Evolutionary conservation across 2,797 vertebrate species (phyloP).

Genomic region (Tauraco hartlaubi): DNA sequence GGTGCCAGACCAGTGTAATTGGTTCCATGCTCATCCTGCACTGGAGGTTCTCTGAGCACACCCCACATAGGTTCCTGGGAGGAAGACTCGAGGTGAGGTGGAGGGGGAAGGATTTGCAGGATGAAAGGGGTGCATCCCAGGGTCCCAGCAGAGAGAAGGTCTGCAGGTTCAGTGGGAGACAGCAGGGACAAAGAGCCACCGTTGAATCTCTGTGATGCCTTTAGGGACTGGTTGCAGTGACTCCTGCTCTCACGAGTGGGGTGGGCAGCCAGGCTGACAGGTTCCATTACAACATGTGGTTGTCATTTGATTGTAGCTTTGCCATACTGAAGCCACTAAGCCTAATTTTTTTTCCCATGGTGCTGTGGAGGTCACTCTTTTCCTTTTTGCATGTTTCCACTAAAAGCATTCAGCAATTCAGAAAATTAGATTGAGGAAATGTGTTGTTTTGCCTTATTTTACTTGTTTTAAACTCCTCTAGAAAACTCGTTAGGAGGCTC

Average conservation of each 20-base stretch:
- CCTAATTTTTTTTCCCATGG: not conserved
- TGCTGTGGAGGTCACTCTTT: not conserved
- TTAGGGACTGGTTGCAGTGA: too few species aligned
- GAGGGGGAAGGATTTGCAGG: not conserved
- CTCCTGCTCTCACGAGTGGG: not conserved
- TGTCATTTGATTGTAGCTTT: not conserved
- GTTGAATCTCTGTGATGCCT: not conserved
- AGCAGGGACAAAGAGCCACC: not conserved
- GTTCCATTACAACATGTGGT: not conserved
- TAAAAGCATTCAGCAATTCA: not conserved
- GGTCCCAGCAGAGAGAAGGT: not conserved
- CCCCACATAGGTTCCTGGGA: fast-evolving
- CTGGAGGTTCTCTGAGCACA: not conserved
- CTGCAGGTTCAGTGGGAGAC: not conserved
- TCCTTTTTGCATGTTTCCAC: not conserved
- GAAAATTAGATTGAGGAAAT: not conserved
- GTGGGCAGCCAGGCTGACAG: not conserved
- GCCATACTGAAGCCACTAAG: not conserved
- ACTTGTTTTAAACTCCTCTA: not conserved
- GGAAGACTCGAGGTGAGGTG: too few species aligned
- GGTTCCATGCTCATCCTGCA: not conserved
- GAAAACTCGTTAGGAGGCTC: not conserved
- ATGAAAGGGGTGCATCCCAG: not conserved
- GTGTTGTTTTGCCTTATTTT: not conserved
- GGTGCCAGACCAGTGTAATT: fast-evolving